phyloP scores from a whole-genome alignment of 2,113 vertebrate genomes.

The Osmerus mordax region DNA sequence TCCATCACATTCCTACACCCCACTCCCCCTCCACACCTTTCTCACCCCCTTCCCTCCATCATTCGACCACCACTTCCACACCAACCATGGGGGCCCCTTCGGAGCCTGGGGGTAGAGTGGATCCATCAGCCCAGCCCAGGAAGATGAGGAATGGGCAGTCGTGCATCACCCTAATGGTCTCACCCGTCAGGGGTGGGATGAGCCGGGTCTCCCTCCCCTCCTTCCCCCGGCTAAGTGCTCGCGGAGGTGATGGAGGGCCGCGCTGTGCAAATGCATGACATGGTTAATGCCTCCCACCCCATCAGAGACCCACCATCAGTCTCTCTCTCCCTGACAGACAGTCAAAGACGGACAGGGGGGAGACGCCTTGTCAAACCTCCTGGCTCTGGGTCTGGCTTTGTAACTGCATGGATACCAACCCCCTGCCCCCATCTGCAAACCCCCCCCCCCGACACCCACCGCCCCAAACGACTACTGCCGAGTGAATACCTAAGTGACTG shows the following conservation, averaged over 20 bases:
- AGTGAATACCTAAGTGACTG: background rate
- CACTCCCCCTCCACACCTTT: background rate
- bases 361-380: conserved; percentile 38
- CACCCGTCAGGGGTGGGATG: conserved; percentile 49
- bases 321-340: conserved; percentile 17
- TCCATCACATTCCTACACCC: conserved; percentile 35
- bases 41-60: background rate
- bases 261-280: conserved; percentile 56
- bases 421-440: too few species aligned
- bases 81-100: background rate
- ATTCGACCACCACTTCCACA: too few species aligned
- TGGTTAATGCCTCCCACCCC: conserved; percentile 53
- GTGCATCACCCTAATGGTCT: conserved; percentile 66
- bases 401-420: background rate
- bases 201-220: conserved; percentile 33
- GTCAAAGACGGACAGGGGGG: conserved; percentile 45
- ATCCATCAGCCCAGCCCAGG: conserved; percentile 43
- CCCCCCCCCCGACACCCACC: too few species aligned
- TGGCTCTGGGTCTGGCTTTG: conserved; percentile 13
- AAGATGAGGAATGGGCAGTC: conserved; percentile 56
- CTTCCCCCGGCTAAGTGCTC: conserved; percentile 49
- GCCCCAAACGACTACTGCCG: background rate
- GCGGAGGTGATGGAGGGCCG: conserved; percentile 55
- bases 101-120: conserved; percentile 31
- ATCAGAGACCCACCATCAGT: conserved; percentile 45